phyloP scores from a whole-genome alignment of 1,140 invertebrate species.

The Drosophila guanche region DNA sequence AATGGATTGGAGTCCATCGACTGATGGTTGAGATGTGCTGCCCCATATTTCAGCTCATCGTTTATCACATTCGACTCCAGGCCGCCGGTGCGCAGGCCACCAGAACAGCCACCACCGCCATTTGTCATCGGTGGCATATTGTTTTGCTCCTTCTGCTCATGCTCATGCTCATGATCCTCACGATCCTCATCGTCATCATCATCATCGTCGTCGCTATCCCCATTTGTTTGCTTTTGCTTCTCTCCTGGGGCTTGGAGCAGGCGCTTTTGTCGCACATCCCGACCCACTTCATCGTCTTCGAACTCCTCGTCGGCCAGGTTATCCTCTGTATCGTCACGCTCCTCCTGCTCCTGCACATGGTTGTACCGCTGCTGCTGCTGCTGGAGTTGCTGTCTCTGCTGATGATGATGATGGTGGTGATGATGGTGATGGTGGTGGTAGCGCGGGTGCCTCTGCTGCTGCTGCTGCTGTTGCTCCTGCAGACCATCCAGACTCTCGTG shows the following conservation, averaged over 20 bases:
- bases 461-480: constrained; percentile 44
- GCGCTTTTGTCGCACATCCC: constrained; percentile 77
- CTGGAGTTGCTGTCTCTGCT: constrained; percentile 49
- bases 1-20: constrained; percentile 83
- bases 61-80: constrained; percentile 83
- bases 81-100: constrained; percentile 32
- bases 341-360: constrained; percentile 67
- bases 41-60: constrained; percentile 83
- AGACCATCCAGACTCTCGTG: constrained; percentile 74
- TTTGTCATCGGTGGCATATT: constrained; percentile 40
- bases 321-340: constrained; percentile 80
- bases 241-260: constrained; percentile 26
- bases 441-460: constrained; percentile 51
- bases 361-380: constrained; percentile 62
- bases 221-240: constrained; percentile 13
- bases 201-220: constrained; percentile 12
- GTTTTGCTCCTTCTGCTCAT: constrained; percentile 35
- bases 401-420: constrained; percentile 49
- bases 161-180: constrained; percentile 28
- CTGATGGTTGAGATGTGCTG: constrained; percentile 81
- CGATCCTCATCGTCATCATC: constrained; percentile 26
- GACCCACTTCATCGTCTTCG: constrained; percentile 79
- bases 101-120: constrained; percentile 9
- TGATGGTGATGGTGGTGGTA: constrained; percentile 71
- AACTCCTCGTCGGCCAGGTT: constrained; percentile 82